These are phyloP conservation scores for Liodrosophila aerea DNA, from an alignment of 2,888 invertebrate genomes.

Conservation along the genomic window DNA sequence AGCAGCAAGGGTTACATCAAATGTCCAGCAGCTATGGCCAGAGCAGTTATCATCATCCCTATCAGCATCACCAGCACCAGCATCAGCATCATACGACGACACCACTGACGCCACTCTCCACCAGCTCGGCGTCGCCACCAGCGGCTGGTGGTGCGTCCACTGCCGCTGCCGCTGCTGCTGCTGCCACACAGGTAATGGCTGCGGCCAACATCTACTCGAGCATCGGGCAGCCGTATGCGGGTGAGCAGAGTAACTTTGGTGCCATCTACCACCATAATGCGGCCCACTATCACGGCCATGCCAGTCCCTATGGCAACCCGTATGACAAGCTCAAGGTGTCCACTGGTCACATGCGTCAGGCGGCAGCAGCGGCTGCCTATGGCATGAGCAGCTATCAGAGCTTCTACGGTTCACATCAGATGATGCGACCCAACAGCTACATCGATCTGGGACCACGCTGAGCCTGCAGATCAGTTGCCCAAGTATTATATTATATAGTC, in stretches of 20 bases:
- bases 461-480: background rate
- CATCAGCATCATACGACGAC: slow-evolving; percentile 23
- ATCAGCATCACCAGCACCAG: slow-evolving; percentile 46
- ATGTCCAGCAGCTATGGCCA: slow-evolving; percentile 36
- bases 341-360: slow-evolving; percentile 61
- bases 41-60: slow-evolving; percentile 48
- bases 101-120: slow-evolving; percentile 63
- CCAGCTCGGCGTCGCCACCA: slow-evolving; percentile 64
- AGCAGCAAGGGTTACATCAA: slow-evolving; percentile 41
- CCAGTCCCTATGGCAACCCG: slow-evolving; percentile 75
- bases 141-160: slow-evolving; percentile 13
- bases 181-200: slow-evolving; percentile 69
- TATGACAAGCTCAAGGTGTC: slow-evolving; percentile 82
- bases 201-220: slow-evolving; percentile 79
- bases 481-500: slow-evolving; percentile 39
- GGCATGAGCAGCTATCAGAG: slow-evolving; percentile 80
- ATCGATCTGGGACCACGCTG: slow-evolving; percentile 82
- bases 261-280: slow-evolving; percentile 82
- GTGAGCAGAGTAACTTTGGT: slow-evolving; percentile 81
- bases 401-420: slow-evolving; percentile 79
- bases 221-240: slow-evolving; percentile 81
- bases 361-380: slow-evolving; percentile 73
- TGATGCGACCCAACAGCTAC: slow-evolving; percentile 81
- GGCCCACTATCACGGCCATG: slow-evolving; percentile 68
- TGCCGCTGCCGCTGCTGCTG: slow-evolving; percentile 37